Evolutionary conservation across 2,888 invertebrate genomes (phyloP).

Genomic region (Schizaphis graminum): DNA sequence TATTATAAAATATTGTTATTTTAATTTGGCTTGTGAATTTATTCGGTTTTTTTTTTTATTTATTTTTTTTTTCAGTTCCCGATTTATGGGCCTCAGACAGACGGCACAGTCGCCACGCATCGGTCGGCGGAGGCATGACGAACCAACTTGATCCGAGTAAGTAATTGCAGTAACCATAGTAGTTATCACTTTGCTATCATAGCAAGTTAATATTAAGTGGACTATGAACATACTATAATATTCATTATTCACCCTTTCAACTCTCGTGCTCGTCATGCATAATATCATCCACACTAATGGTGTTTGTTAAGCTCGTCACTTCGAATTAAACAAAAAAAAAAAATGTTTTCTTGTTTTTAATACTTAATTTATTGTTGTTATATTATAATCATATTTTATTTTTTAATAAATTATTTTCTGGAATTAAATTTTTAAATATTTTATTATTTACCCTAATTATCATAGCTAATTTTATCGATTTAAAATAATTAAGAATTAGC

Average conservation of each 20-base stretch:
- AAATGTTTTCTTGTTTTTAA: too few species aligned
- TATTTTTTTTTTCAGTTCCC: conserved; percentile 53
- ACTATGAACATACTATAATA: background rate
- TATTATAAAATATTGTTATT: background rate
- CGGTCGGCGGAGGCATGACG: conserved; percentile 53
- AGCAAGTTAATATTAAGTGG: background rate
- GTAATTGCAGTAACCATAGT: background rate
- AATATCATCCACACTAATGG: background rate
- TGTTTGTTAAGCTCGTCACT: background rate
- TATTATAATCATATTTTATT: too few species aligned
- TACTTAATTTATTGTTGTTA: too few species aligned
- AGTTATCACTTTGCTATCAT: background rate
- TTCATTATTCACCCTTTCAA: background rate
- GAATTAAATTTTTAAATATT: too few species aligned
- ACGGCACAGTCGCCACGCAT: conserved; percentile 59
- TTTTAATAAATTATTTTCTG: too few species aligned
- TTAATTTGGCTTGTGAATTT: background rate
- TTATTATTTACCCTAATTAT: too few species aligned
- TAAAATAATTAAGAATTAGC: too few species aligned
- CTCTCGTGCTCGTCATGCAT: background rate
- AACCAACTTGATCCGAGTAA: conserved; percentile 57
- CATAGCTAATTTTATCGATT: too few species aligned
- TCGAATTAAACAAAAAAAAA: too few species aligned
- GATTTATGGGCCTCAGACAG: conserved; percentile 55
- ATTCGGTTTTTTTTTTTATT: background rate